These are phyloP conservation scores for Cantharis nigra DNA, from an alignment of 2,888 invertebrate species.

Conservation along the genomic window DNA sequence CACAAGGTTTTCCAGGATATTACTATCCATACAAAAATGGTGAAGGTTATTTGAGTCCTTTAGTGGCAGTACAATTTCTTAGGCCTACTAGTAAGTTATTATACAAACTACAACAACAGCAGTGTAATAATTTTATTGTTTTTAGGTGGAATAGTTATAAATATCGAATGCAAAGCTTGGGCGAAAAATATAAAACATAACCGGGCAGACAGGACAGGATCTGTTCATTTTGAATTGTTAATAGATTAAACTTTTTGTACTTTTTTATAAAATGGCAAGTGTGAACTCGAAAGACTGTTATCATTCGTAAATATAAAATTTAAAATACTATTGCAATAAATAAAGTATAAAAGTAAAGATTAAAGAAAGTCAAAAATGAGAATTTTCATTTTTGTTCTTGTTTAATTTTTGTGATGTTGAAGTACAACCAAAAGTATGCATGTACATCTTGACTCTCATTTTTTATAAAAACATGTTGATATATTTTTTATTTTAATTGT, in stretches of 20 bases:
- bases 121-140: slow-evolving; percentile 46
- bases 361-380: background rate
- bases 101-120: background rate
- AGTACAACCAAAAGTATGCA: background rate
- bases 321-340: background rate
- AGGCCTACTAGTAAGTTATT: slow-evolving; percentile 74
- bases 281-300: background rate
- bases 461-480: background rate
- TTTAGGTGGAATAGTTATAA: slow-evolving; percentile 59
- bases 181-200: slow-evolving; percentile 67
- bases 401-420: background rate
- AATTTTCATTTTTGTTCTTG: background rate
- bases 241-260: slow-evolving; percentile 46
- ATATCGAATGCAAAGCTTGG: slow-evolving; percentile 69
- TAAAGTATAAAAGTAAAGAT: background rate
- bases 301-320: background rate
- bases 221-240: slow-evolving; percentile 70
- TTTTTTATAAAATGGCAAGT: background rate
- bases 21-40: slow-evolving; percentile 89
- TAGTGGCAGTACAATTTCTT: slow-evolving; percentile 84
- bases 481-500: background rate
- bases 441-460: background rate
- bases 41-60: slow-evolving; percentile 85
- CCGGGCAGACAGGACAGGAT: slow-evolving; percentile 64
- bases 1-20: slow-evolving; percentile 83